Evolutionary conservation across 64 coral and sea anemone genomes (phyloP), one percentile per base, ranked within the genome.

Genomic region (Porites australiensis): DNA sequence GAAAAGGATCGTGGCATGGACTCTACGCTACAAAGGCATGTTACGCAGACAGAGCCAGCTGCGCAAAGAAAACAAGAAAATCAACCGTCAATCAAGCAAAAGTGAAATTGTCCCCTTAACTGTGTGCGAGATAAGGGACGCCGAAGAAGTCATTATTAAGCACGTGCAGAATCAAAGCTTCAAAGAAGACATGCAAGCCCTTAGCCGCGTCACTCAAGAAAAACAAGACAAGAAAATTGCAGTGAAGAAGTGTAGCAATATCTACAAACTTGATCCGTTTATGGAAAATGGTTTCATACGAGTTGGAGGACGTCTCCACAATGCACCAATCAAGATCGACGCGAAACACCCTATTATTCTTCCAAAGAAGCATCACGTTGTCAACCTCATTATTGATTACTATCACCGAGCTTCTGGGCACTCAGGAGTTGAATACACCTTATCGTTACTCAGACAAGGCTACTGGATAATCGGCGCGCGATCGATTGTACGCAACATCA

Each of bases 1-100:
- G 5, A 80, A 54, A 22, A 87, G 62, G 55, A 37, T 88, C 4
- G 37, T 88, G 50, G 84, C 85, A 6, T 94, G 84, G 84, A 51
- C 74, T 4, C 79, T 94, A 46, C 85, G 86, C 21, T 94, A 94
- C 86, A 94, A 94, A 46, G 44, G 59, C 7, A 83, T 59, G 19
- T 19, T 94, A 44, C 77, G 18, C 14, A 64, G 23, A 21, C 75
- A 50, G 64, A 44, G 20, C 46, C 22, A 83, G 37, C 7, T 14
- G 8, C 77, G 45, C 78, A 94, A 89, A 7, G 70, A 20, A 19
- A 75, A 88, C 15, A 63, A 62, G 47, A 3, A 16, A 3, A 64
- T 77, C 14, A 16, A 6, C 52, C 63, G 45, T 59, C 69, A 84
- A 15, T 12, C 49, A 0, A 13, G 50, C 11, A 20, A 19, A 6